These are phyloP conservation scores for Anolis sagrei DNA, from an alignment of 2,113 vertebrate species.

Conservation along the genomic window DNA sequence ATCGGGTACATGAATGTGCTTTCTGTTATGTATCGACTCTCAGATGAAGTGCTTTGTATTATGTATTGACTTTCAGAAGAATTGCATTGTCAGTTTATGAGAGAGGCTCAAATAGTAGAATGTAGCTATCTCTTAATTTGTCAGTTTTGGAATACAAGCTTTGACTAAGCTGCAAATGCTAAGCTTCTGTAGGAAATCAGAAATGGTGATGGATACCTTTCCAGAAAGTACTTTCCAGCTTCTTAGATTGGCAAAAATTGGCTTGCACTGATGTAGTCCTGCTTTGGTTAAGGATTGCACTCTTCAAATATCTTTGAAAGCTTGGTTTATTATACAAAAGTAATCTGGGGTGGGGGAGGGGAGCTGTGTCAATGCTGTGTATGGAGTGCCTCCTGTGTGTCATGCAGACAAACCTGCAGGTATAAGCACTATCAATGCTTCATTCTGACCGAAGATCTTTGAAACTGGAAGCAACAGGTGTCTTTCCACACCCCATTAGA, in stretches of 20 bases:
- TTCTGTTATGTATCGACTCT: constrained; percentile 35
- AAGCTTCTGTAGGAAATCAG: constrained; percentile 30
- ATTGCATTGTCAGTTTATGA: constrained; percentile 23
- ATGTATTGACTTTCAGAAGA: constrained; percentile 30
- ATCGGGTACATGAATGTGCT: background rate
- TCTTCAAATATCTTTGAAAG: background rate
- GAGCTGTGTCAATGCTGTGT: background rate
- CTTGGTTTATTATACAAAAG: background rate
- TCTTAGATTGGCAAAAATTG: background rate
- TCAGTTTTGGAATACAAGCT: constrained; percentile 14
- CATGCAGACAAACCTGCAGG: background rate
- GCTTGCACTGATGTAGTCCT: background rate
- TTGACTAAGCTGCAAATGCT: background rate
- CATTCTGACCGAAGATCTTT: too few relatives aligned
- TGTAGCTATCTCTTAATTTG: background rate
- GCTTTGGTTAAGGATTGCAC: background rate
- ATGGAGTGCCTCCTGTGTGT: too few relatives aligned
- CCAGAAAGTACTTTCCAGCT: background rate
- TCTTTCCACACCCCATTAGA: background rate
- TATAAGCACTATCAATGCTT: background rate
- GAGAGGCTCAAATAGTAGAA: background rate
- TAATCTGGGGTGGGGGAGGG: background rate
- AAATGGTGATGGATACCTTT: constrained; percentile 38
- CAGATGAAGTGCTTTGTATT: constrained; percentile 32
- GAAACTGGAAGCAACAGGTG: background rate